Percentiles rank a stretch among this genome's conserved stretches.
Conservation (phyloP, 2,113 vertebrate genomes). For the Rutilus rutilus region DNA sequence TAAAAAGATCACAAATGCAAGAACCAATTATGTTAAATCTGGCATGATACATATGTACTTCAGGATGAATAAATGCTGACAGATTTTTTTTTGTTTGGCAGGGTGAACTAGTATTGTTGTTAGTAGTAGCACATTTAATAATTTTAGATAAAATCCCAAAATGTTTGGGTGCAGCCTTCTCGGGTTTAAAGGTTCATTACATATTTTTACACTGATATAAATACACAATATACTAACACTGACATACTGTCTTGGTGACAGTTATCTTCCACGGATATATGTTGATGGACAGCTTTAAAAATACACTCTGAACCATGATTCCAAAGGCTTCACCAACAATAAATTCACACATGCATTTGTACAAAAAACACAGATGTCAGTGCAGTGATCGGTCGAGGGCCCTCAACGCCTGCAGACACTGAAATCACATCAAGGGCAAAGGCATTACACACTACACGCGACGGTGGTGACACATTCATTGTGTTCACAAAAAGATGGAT, state of each 20-base stretch:
- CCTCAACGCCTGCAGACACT: conserved; percentile 4
- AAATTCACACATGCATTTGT: neutral
- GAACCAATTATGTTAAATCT: neutral
- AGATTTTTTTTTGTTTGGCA: neutral
- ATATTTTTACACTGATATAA: neutral
- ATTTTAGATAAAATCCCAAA: neutral
- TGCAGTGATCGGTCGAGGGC: conserved; percentile 13
- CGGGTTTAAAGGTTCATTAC: neutral
- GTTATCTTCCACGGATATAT: neutral
- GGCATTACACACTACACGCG: neutral
- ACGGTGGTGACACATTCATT: conserved; percentile 3
- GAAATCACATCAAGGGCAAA: conserved; percentile 20
- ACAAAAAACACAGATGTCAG: conserved; percentile 12
- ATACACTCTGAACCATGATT: neutral
- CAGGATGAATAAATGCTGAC: neutral
- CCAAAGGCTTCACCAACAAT: neutral
- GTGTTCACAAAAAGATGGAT: conserved; percentile 36
- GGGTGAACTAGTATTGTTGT: neutral
- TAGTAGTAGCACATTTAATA: neutral
- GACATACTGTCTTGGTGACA: neutral
- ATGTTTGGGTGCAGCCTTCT: neutral
- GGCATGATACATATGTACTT: neutral
- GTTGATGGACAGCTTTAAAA: conserved; percentile 1
- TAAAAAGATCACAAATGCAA: too few relatives aligned
- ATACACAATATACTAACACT: neutral